Conservation (phyloP, 2,888 invertebrate species). For the Drosophila nr. perissopoda region DNA sequence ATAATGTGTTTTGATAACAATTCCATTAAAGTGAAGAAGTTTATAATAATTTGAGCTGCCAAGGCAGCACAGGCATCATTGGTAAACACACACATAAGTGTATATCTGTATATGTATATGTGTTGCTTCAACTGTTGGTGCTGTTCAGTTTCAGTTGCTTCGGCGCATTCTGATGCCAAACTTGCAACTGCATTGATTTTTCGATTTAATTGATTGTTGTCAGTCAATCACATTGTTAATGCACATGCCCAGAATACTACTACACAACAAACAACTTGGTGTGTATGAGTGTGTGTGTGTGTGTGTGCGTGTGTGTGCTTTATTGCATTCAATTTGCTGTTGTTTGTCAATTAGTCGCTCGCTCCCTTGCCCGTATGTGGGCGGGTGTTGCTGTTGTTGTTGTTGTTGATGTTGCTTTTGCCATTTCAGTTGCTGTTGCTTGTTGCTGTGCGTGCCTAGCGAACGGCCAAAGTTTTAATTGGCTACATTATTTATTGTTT, state of each 20-base stretch:
- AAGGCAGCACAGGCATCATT: conserved; percentile 19
- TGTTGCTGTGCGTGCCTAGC: conserved; percentile 60
- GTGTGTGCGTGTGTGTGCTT: conserved; percentile 50
- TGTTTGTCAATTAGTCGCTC: conserved; percentile 75
- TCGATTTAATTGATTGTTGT: conserved; percentile 77
- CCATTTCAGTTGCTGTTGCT: conserved; percentile 13
- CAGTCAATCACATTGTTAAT: conserved; percentile 77
- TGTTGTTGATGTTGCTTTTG: conserved; percentile 7
- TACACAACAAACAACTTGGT: conserved; percentile 28
- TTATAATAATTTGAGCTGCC: conserved; percentile 79
- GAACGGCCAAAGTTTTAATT: conserved; percentile 78
- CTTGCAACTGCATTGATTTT: conserved; percentile 68
- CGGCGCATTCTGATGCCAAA: conserved; percentile 62
- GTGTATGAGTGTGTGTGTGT: not conserved
- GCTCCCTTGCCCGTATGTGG: conserved; percentile 25
- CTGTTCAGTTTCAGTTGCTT: conserved; percentile 44
- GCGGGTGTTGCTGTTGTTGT: conserved; percentile 34
- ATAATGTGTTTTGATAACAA: conserved; percentile 81
- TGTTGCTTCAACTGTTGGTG: not conserved
- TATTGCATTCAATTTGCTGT: conserved; percentile 79
- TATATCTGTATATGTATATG: too few species aligned
- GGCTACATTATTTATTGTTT: conserved; percentile 81
- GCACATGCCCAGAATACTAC: conserved; percentile 68
- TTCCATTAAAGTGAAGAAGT: conserved; percentile 83
- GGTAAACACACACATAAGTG: not conserved